Evolutionary conservation across 2,113 vertebrate species (phyloP), one percentile per base, ranked within the genome.

Genomic region (Sakesphorus luctuosus): DNA sequence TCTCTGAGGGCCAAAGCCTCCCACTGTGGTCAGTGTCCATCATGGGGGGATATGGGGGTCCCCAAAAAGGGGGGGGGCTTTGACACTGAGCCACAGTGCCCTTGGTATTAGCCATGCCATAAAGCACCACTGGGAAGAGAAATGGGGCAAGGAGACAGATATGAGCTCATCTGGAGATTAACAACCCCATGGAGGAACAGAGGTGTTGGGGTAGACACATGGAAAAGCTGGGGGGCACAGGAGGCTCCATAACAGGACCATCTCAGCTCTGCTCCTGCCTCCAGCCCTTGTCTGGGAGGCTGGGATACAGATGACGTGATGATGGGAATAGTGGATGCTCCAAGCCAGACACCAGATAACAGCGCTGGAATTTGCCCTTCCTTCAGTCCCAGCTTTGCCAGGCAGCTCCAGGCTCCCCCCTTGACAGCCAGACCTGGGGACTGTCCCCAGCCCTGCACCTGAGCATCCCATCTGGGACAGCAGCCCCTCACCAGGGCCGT

Each of bases 211-310:
- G 43, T 1, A 1, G 61, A 49, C 67, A 35, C 13, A 5, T 16
- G 50, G 56, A 46, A 63, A 71, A 46, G 6, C 29, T 40, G 36
- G 10, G 20, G 36, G 6, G 10, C 28, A n/a, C 19, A 21, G 49
- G 8, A 11, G 28, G 9, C 13, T 81, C 31, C 6, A 13, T 49
- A 19, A 23, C 36, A 7, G 0, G 0, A n/a, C 49, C 5, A 29
- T 68, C 15, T 5, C 36, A 55, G 49, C 36, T 69, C 75, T 63
- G 21, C 31, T 40, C 49, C 68, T 24, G 49, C 43, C 44, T 59
- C 62, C 68, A 33, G 49, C 33, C 28, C 44, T 71, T 23, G 6
- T 67, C 35, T 44, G 47, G 43, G 62, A 38, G 9, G 74, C 33
- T 20, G 17, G 63, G 15, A 47, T 35, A 46, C n/a, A 36, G 43